Conservation (phyloP, 2,888 invertebrate genomes). For the Scaptomyza flava region DNA sequence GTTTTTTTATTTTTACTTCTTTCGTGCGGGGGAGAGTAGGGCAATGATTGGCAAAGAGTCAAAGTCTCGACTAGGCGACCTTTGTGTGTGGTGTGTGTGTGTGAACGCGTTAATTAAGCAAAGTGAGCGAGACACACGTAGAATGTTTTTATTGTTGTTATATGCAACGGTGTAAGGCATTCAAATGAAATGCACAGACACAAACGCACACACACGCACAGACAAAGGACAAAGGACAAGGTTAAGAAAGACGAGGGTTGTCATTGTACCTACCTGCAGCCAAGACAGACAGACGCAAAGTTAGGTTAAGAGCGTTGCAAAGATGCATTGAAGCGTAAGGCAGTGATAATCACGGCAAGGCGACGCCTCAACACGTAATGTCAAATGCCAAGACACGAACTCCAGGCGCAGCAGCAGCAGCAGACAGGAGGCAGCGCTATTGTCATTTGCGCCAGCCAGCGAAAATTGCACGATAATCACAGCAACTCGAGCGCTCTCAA, state of each 20-base stretch:
- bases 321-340: slow-evolving; percentile 77
- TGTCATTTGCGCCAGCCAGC: slow-evolving; percentile 57
- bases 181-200: slow-evolving; percentile 72
- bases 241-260: slow-evolving; percentile 48
- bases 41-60: slow-evolving; percentile 81
- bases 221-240: slow-evolving; percentile 33
- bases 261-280: slow-evolving; percentile 61
- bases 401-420: slow-evolving; percentile 21
- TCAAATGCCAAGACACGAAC: slow-evolving; percentile 71
- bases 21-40: slow-evolving; percentile 16
- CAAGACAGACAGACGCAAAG: not conserved
- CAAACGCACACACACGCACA: slow-evolving; percentile 26
- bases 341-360: slow-evolving; percentile 75
- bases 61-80: slow-evolving; percentile 67
- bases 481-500: slow-evolving; percentile 75
- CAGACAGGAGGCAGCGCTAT: slow-evolving; percentile 43
- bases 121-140: slow-evolving; percentile 78
- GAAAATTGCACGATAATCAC: slow-evolving; percentile 79
- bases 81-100: slow-evolving; percentile 60
- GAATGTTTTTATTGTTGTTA: slow-evolving; percentile 12
- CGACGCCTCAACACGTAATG: slow-evolving; percentile 77
- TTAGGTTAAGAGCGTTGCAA: slow-evolving; percentile 39
- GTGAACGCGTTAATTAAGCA: slow-evolving; percentile 78
- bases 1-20: too few relatives aligned
- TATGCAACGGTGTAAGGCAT: slow-evolving; percentile 51